phyloP scores from a whole-genome alignment of 1,140 invertebrate species.

The Coptotermes formosanus region DNA sequence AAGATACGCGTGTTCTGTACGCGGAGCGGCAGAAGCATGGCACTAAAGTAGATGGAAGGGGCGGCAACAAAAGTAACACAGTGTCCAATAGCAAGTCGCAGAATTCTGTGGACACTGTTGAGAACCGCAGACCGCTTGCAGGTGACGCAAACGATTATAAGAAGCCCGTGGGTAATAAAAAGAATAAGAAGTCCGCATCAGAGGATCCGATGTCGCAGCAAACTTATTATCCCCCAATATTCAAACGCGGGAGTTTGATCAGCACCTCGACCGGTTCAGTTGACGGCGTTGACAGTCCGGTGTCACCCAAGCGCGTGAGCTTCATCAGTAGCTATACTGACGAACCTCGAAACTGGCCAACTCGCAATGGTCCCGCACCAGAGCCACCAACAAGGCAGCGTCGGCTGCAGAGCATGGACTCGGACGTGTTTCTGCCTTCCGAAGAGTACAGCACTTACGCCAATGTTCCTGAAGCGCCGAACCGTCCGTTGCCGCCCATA shows the following conservation, averaged over 20 bases:
- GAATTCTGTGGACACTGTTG: neutral
- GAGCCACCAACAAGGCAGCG: constrained; percentile 54
- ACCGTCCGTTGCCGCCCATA: constrained; percentile 42
- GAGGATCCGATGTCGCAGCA: neutral
- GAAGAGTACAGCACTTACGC: constrained; percentile 36
- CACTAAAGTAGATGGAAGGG: too few relatives aligned
- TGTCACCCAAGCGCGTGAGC: constrained; percentile 52
- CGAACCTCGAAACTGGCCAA: constrained; percentile 48
- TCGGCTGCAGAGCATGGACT: constrained; percentile 25
- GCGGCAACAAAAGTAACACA: neutral
- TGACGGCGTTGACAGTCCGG: constrained; percentile 13
- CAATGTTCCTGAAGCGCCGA: constrained; percentile 38
- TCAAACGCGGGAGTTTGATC: constrained; percentile 53
- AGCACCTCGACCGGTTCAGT: constrained; percentile 39
- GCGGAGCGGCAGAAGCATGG: neutral
- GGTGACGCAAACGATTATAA: neutral
- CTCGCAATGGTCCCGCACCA: constrained; percentile 54
- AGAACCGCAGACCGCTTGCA: neutral
- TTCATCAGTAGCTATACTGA: constrained; percentile 46
- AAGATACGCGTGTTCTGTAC: neutral
- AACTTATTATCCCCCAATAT: constrained; percentile 47
- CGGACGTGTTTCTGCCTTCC: constrained; percentile 37
- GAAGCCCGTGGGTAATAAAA: neutral
- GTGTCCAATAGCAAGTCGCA: neutral
- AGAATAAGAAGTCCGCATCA: neutral